These are phyloP conservation scores for Parauchenoglanis punctatus DNA, from an alignment of 2,797 vertebrate genomes.

Conservation along the genomic window DNA sequence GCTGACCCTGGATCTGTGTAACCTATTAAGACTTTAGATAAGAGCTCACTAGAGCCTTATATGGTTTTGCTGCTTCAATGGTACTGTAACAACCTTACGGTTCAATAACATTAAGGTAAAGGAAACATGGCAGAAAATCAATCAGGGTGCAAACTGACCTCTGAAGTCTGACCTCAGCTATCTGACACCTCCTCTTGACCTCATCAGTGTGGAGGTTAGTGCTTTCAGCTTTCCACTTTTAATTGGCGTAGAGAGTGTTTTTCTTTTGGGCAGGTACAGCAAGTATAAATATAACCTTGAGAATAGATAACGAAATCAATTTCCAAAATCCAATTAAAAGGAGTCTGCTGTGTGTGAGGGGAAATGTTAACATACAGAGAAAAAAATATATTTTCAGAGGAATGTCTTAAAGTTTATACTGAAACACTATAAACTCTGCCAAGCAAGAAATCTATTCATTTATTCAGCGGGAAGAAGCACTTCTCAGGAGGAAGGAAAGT, in stretches of 20 bases:
- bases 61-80: background rate
- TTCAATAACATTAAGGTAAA: slow-evolving; percentile 37
- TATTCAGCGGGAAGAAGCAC: slow-evolving; percentile 37
- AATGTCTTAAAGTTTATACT: slow-evolving; percentile 11
- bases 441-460: slow-evolving; percentile 44
- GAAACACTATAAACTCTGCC: slow-evolving; percentile 25
- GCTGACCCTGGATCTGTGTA: slow-evolving; percentile 24
- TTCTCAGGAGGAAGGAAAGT: slow-evolving; percentile 41
- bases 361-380: background rate
- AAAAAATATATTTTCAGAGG: slow-evolving; percentile 9
- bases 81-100: background rate
- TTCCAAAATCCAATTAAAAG: slow-evolving; percentile 37
- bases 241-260: slow-evolving; percentile 23
- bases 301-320: slow-evolving; percentile 48
- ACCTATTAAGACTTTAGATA: background rate
- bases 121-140: slow-evolving; percentile 31
- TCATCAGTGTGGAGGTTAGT: slow-evolving; percentile 24
- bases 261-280: background rate
- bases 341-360: background rate
- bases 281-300: slow-evolving; percentile 47
- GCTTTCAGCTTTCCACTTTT: slow-evolving; percentile 28
- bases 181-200: slow-evolving; percentile 33
- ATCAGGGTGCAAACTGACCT: slow-evolving; percentile 36
- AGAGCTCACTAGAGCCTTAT: slow-evolving; percentile 4
- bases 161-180: slow-evolving; percentile 40